These are phyloP conservation scores for Uromys caudimaculatus DNA, from an alignment of 2,797 vertebrate genomes.

Conservation along the genomic window DNA sequence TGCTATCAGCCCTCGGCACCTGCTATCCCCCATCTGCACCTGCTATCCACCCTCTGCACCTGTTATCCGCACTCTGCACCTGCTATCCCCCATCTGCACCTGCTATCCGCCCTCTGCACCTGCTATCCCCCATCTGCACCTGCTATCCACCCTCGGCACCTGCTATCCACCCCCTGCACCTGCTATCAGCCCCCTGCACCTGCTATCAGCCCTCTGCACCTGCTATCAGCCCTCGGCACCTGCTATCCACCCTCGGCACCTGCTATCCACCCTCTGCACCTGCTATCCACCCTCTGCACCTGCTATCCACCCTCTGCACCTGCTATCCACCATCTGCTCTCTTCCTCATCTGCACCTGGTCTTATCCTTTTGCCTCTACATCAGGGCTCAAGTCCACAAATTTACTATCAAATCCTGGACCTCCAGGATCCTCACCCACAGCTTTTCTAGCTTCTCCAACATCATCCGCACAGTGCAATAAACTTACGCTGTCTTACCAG, in stretches of 20 bases:
- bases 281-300: background rate
- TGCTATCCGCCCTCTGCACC: background rate
- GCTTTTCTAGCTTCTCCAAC: too few species aligned
- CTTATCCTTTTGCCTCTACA: background rate
- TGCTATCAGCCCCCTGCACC: background rate
- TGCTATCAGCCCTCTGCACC: background rate
- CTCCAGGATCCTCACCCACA: too few species aligned
- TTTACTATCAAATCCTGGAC: background rate
- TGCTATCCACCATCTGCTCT: background rate
- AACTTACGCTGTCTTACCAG: background rate
- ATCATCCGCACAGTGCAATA: background rate
- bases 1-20: background rate
- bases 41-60: background rate
- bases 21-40: background rate
- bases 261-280: background rate
- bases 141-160: background rate
- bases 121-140: background rate
- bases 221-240: background rate
- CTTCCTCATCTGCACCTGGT: background rate
- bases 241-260: background rate
- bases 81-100: background rate
- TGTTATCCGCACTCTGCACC: background rate
- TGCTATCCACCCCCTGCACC: background rate
- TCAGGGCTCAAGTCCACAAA: background rate
- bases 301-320: background rate